Base-by-base conservation (phyloP, 2,888 invertebrate genomes). In the Ctenicera cuprea region DNA sequence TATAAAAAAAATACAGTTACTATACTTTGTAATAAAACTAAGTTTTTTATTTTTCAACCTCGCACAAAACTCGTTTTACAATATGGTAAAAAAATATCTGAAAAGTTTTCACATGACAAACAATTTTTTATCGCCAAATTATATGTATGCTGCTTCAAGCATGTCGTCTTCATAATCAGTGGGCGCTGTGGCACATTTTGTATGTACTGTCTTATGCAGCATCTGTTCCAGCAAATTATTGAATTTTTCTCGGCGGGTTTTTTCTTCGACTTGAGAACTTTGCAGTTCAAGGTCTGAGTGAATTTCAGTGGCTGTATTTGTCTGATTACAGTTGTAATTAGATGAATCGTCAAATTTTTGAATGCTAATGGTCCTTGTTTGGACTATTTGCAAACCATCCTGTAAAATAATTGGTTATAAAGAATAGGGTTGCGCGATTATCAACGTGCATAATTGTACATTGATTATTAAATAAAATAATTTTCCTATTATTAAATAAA, bases 221-320 rank as follows among this genome's bases (percentile, higher is more conserved):
- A 70, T 63, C 52, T 70, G 14, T 63, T 70, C 62, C 63, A 70
- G 37, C 50, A 70, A 70, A 26, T 22, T 30, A 54, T 52, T 70
- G 16, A 33, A 70, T 30, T 20, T 57, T 30, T 57, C 45, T 16
- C 57, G 26, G 11, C 57, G 16, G 16, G 18, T 7, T 11, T 57
- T 41, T 26, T 67, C 67, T 26, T 57, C 67, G 1, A 57, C 14
- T 16, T 22, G 14, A 37, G n/a, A 22, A 54, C 1, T 12, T 52
- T 22, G 20, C 8, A 14, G n/a, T 33, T 11, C 30, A 14, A 11
- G n/a, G 9, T 20, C 16, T 8, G 33, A 16, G 4, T 18, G 5
- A n/a, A 41, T 14, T 37, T 18, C 14, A 18, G 33, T 43, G 16
- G 16, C 45, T 5, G 18, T 61, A 20, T n/a, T 61, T 20, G 33